phyloP scores from a whole-genome alignment of 2,113 vertebrate species.

The Ariopsis seemanni region DNA sequence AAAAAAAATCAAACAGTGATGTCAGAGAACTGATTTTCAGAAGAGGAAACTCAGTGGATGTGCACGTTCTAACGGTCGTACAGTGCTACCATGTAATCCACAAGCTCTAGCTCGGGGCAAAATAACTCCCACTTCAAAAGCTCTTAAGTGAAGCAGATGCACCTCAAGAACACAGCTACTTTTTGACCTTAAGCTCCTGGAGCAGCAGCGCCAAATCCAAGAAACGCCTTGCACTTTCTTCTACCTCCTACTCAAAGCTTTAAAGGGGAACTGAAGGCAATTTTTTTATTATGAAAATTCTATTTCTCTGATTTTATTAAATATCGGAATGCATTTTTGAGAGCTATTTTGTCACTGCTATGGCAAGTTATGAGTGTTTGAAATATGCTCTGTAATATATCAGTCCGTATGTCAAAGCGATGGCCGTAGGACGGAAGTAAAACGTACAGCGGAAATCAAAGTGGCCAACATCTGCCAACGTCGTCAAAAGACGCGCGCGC shows the following conservation, averaged over 20 bases:
- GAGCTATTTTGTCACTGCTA: too few species aligned
- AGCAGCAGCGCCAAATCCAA: conserved; percentile 17
- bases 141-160: background rate
- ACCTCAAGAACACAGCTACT: background rate
- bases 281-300: too few species aligned
- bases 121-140: conserved; percentile 34
- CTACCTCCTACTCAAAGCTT: conserved; percentile 30
- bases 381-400: too few species aligned
- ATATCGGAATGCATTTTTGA: too few species aligned
- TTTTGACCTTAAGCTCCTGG: conserved; percentile 40
- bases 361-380: too few species aligned
- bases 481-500: too few species aligned
- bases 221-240: background rate
- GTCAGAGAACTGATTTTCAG: background rate
- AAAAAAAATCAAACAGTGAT: background rate
- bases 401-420: too few species aligned
- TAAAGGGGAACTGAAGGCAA: too few species aligned
- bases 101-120: background rate
- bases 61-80: conserved; percentile 5
- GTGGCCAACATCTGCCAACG: too few species aligned
- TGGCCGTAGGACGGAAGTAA: too few species aligned
- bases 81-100: background rate
- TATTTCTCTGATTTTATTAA: too few species aligned
- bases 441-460: too few species aligned
- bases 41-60: background rate